Evolutionary conservation across 1,140 invertebrate genomes (phyloP), one percentile per base, ranked within the genome.

Genomic region (Pogonus chalceus): DNA sequence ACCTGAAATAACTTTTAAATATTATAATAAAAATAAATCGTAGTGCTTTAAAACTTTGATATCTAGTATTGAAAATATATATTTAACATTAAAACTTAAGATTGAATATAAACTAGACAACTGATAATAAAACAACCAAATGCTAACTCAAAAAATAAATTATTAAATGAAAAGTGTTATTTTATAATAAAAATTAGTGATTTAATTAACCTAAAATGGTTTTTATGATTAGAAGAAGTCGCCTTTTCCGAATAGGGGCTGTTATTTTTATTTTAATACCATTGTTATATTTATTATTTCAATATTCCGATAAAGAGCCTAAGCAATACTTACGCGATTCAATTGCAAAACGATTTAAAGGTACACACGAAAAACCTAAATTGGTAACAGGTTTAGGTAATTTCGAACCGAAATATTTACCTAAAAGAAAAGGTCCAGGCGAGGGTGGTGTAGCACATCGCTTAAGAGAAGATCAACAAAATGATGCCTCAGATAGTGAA

Each of bases 391-490:
- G 58, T 9, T 61, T 78, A 14, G 80, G 80, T 14, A 82, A 82
- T 68, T 90, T 86, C 65, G 88, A 90, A 64, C 84, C 82, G 0
- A 76, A 71, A 61, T 64, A 82, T 56, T 65, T 79, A 31, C 65
- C 71, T 47, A 57, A 69, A n/a, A 77, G 75, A 58, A 72, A 69
- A 43, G 92, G 91, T 1, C 90, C 92, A 37, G 92, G 93, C 12
- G 90, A 92, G 74, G 79, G 78, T 53, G 92, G 92, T 1, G 83
- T 85, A 64, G 73, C 88, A 2, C 84, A 92, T 65, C 73, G 80
- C 57, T 74, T 92, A 43, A 70, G 79, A 20, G 78, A 84, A 14
- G 80, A 84, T 58, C 79, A 87, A 57, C 81, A 86, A 61, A 90
- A 90, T 67, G 87, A 68, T 60, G 81, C 79, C 9, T 73, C 79